phyloP scores from a whole-genome alignment of 2,113 vertebrate species.

The Crocuta crocuta region DNA sequence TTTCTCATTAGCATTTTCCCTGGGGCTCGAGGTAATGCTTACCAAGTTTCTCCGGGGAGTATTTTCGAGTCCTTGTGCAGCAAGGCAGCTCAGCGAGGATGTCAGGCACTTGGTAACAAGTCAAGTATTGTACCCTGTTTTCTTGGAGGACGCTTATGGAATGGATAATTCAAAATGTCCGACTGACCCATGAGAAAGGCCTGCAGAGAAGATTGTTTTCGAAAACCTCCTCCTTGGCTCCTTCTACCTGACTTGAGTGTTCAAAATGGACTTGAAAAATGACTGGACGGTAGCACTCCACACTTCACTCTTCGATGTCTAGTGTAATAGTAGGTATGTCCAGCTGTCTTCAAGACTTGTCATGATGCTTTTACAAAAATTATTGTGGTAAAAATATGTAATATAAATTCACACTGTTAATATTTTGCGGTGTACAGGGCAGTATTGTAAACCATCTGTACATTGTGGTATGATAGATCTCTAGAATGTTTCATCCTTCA shows the following conservation, averaged over 20 bases:
- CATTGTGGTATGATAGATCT: neutral
- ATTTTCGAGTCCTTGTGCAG: neutral
- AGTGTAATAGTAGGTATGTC: neutral
- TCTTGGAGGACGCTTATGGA: neutral
- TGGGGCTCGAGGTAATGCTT: neutral
- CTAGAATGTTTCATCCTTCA: neutral
- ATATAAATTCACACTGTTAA: neutral
- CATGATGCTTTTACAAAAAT: neutral
- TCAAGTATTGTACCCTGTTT: neutral
- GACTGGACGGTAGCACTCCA: neutral
- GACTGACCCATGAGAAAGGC: accelerated
- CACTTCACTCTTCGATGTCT: neutral
- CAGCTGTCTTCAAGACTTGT: neutral
- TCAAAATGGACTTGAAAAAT: neutral
- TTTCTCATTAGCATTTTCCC: neutral
- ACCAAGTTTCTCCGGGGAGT: neutral
- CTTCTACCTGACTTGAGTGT: neutral
- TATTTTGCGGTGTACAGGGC: neutral
- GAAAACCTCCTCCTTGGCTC: neutral
- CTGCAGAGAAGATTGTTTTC: neutral
- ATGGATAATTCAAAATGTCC: neutral
- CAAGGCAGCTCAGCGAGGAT: neutral
- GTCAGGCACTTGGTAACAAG: neutral
- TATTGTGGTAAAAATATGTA: neutral
- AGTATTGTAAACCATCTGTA: neutral